These are phyloP conservation scores for Hylaea fasciaria DNA, from an alignment of 2,888 invertebrate species.

Conservation along the genomic window DNA sequence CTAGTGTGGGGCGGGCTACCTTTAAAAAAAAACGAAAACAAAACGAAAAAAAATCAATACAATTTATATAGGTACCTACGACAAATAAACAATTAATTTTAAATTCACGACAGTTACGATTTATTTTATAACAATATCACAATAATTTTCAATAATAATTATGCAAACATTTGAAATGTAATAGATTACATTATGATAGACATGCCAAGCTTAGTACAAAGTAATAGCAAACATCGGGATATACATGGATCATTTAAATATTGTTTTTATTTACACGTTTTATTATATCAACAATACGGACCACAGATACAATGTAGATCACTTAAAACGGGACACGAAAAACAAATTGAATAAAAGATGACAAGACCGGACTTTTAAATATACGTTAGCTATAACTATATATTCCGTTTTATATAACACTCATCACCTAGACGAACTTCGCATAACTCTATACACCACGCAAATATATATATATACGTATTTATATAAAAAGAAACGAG, in stretches of 20 bases:
- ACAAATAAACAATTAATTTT: slow-evolving; percentile 50
- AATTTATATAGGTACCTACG: no score
- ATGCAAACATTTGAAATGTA: slow-evolving; percentile 79
- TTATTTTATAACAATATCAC: slow-evolving; percentile 80
- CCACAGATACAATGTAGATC: slow-evolving; percentile 66
- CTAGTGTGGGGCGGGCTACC: no score
- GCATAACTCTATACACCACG: slow-evolving; percentile 69
- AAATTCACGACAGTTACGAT: slow-evolving; percentile 70
- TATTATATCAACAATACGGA: slow-evolving; percentile 51
- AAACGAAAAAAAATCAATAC: no score
- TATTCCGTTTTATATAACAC: slow-evolving; percentile 73
- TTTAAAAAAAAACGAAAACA: no score
- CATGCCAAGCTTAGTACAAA: slow-evolving; percentile 80
- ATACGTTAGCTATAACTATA: slow-evolving; percentile 68
- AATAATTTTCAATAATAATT: slow-evolving; percentile 85
- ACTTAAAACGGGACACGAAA: slow-evolving; percentile 69
- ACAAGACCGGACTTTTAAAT: slow-evolving; percentile 58
- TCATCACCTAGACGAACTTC: slow-evolving; percentile 72
- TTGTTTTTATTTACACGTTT: slow-evolving; percentile 56
- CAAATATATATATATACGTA: slow-evolving; percentile 58
- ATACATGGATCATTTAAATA: slow-evolving; percentile 62
- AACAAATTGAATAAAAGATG: slow-evolving; percentile 64
- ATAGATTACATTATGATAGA: slow-evolving; percentile 77
- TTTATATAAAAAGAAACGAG: slow-evolving; percentile 51
- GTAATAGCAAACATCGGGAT: slow-evolving; percentile 74